phyloP scores from a whole-genome alignment of 2,888 invertebrate genomes.

The Boloria selene region DNA sequence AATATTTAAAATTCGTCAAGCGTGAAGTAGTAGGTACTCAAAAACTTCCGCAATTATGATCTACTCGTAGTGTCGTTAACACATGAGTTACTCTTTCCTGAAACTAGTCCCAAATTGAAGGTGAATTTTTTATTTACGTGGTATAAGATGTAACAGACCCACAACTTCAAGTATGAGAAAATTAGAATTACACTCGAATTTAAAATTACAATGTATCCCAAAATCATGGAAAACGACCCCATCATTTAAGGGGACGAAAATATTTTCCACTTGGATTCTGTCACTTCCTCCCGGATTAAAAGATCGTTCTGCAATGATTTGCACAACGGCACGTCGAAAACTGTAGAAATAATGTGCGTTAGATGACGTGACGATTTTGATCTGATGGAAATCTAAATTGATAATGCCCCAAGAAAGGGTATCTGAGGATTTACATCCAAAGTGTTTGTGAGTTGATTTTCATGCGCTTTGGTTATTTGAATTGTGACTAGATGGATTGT shows the following conservation, averaged over 20 bases:
- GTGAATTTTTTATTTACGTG: no score
- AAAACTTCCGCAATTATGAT: no score
- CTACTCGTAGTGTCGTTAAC: no score
- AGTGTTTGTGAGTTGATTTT: slow-evolving; percentile 16
- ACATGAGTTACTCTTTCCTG: no score
- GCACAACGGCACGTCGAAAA: slow-evolving; percentile 52
- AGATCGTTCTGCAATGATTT: slow-evolving; percentile 44
- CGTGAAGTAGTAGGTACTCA: no score
- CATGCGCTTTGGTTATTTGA: not conserved
- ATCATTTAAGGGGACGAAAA: slow-evolving; percentile 37
- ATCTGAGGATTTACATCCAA: slow-evolving; percentile 17
- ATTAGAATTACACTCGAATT: not conserved
- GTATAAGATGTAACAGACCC: no score
- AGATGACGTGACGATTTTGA: slow-evolving; percentile 56
- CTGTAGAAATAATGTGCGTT: slow-evolving; percentile 59
- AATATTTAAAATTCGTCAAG: no score
- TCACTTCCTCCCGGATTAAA: slow-evolving; percentile 45
- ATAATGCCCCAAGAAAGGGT: slow-evolving; percentile 55
- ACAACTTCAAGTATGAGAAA: no score
- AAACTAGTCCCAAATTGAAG: no score
- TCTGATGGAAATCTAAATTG: slow-evolving; percentile 64
- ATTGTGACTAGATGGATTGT: not conserved
- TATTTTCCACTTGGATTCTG: slow-evolving; percentile 47
- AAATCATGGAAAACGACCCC: slow-evolving; percentile 9
- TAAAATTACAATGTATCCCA: not conserved